Evolutionary conservation across 2,888 invertebrate genomes (phyloP), one percentile per base, ranked within the genome.

Genomic region (Drymonia ruficornis): DNA sequence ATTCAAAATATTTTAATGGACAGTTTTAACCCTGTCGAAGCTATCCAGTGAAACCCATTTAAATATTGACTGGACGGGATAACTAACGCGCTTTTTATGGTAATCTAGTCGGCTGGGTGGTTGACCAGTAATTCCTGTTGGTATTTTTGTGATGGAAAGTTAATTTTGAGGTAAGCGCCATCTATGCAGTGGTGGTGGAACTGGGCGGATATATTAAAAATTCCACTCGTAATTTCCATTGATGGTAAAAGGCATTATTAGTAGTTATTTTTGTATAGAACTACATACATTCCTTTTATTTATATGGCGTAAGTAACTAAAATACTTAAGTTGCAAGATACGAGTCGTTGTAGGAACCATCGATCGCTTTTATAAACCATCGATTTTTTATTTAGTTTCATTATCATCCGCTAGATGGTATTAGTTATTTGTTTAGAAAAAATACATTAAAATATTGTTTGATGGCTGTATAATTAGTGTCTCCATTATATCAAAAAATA

Each of bases 1-100:
- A 84, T 83, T 84, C 76, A 83, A 74, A 76, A 80, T 74, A 78
- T 81, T 74, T 81, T 78, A 83, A 83, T 83, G 78, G 79, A 74
- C 65, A 72, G 65, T 68, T 78, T 75, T 74, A 59, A 65, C 56
- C 55, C 48, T 56, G 55, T 56, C 51, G 52, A 56, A 63, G 62
- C 47, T 62, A 62, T 67, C 55, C 58, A 53, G 56, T 58, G 56
- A 53, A 67, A 67, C 61, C 59, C 56, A 61, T 69, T 74, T 69
- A 56, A 68, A 70, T 67, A 56, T 70, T 65, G 65, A 61, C 50
- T 47, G 48, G 51, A 49, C 56, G 47, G 58, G 54, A 55, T 65
- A 55, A 53, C 45, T 48, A 40, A 44, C 48, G 43, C 19, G 38
- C 28, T 60, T 64, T 63, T 53, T 49, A 42, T 13, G 28, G 45